Evolutionary conservation across 2,113 vertebrate species (phyloP).

Genomic region (Lamprologus tigripictilis): DNA sequence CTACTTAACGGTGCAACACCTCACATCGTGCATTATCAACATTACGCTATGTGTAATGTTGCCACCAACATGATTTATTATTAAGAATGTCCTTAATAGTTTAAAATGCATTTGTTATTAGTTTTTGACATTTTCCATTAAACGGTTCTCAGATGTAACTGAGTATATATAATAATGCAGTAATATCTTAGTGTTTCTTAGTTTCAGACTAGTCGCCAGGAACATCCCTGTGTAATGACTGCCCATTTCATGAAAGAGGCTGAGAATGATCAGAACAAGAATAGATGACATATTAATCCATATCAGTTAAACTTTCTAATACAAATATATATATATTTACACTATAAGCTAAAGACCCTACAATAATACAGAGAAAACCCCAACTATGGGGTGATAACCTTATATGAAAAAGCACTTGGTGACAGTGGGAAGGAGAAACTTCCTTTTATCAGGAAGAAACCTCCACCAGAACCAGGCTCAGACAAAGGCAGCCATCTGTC

Average conservation of each 20-base stretch:
- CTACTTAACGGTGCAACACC: neutral
- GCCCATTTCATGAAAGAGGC: neutral
- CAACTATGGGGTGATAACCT: neutral
- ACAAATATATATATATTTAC: neutral
- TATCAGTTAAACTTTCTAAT: neutral
- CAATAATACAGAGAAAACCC: neutral
- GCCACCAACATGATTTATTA: neutral
- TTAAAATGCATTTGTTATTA: neutral
- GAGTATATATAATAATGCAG: neutral
- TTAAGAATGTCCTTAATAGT: neutral
- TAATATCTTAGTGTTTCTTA: neutral
- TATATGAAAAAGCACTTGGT: neutral
- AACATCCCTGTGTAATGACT: neutral
- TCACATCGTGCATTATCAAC: neutral
- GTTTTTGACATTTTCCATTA: neutral
- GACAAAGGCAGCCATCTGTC: neutral
- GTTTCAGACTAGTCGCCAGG: neutral
- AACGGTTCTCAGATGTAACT: neutral
- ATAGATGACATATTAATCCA: neutral
- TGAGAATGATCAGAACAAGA: neutral
- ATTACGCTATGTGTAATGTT: neutral
- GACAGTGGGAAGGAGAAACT: neutral
- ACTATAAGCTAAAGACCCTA: neutral
- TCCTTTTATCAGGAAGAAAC: neutral
- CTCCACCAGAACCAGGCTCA: neutral